A percentile compares a stretch with the other conserved stretches of the same genome.
Evolutionary conservation across 2,113 vertebrate species (phyloP).

Genomic region (Actenoides hombroni): DNA sequence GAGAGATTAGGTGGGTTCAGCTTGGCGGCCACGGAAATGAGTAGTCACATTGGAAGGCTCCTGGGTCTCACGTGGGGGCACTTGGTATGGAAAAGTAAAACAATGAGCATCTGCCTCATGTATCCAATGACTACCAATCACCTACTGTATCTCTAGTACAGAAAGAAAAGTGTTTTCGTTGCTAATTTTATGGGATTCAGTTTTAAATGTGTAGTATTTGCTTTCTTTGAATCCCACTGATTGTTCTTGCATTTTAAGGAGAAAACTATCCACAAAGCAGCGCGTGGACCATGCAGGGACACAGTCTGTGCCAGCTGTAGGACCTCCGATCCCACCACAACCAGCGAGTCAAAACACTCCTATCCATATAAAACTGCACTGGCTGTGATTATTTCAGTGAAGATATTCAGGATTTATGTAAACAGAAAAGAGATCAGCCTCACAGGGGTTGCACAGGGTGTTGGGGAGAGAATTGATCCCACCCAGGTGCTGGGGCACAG

Average conservation of each 20-base stretch:
- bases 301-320: not conserved
- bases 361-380: not conserved
- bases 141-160: not conserved
- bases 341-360: not conserved
- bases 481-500: not conserved
- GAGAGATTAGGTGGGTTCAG: not conserved
- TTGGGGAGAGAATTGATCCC: not conserved
- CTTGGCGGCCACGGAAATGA: not conserved
- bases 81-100: conserved; percentile 6
- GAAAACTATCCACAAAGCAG: not conserved
- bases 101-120: not conserved
- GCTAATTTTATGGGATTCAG: not conserved
- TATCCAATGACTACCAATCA: not conserved
- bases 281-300: accelerated
- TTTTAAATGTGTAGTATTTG: not conserved
- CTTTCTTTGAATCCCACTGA: not conserved
- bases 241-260: not conserved
- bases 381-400: not conserved
- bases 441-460: accelerated
- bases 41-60: not conserved
- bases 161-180: not conserved
- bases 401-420: not conserved
- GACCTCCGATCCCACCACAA: not conserved
- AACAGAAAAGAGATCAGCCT: not conserved
- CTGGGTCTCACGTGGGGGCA: not conserved